phyloP scores from a whole-genome alignment of 2,113 vertebrate genomes.

The Sturnira hondurensis region DNA sequence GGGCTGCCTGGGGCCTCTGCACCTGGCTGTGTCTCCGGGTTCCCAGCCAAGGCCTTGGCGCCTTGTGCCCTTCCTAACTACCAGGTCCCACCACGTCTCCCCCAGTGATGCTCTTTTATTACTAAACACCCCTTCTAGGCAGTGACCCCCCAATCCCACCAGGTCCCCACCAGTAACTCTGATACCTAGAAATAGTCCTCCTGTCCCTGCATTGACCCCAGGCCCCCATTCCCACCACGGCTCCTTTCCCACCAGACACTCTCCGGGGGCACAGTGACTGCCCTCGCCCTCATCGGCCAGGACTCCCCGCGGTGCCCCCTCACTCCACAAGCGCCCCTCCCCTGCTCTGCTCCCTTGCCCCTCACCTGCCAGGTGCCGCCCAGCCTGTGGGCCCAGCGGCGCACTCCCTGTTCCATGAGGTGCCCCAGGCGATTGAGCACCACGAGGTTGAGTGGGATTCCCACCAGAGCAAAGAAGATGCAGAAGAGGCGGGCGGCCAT shows the following conservation, averaged over 20 bases:
- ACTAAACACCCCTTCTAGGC: neutral
- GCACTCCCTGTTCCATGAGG: slow-evolving; percentile 84
- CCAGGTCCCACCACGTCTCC: neutral
- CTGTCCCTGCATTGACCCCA: neutral
- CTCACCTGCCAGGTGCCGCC: slow-evolving; percentile 75
- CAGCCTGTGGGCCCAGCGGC: slow-evolving; percentile 52
- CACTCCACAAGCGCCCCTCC: neutral
- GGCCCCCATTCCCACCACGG: neutral
- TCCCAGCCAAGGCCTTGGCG: neutral
- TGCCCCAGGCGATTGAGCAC: slow-evolving; percentile 90
- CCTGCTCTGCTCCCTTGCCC: rapidly evolving
- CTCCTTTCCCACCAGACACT: neutral
- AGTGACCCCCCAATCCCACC: neutral
- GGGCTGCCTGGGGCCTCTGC: too few species aligned
- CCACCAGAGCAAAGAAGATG: slow-evolving; percentile 90
- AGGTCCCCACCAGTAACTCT: neutral
- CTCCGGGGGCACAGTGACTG: neutral
- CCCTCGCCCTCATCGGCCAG: rapidly evolving
- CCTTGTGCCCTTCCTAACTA: neutral
- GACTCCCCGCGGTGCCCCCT: neutral
- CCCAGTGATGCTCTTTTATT: neutral
- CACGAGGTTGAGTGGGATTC: slow-evolving; percentile 92
- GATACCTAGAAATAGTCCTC: neutral
- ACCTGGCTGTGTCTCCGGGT: neutral
- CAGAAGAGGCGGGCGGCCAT: slow-evolving; percentile 88